These are phyloP conservation scores for Cephalopholis sonnerati DNA, from an alignment of 2,113 vertebrate genomes.

Conservation along the genomic window DNA sequence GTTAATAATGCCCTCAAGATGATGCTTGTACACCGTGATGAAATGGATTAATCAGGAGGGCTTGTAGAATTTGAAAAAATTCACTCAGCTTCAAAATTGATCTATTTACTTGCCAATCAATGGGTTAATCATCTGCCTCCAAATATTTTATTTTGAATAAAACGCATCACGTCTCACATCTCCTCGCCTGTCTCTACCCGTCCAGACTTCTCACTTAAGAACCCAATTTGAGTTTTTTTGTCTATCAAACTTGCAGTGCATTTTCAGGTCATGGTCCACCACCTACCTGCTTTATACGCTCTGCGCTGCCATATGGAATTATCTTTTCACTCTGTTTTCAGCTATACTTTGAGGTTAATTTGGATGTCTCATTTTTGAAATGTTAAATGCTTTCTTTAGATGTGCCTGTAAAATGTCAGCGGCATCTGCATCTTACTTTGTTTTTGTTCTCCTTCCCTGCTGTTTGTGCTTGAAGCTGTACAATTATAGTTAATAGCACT, in stretches of 20 bases:
- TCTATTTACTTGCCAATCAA: background rate
- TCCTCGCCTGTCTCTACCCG: background rate
- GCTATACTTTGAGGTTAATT: slow-evolving; percentile 7
- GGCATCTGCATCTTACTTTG: background rate
- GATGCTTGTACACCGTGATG: background rate
- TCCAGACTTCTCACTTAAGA: background rate
- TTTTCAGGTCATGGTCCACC: background rate
- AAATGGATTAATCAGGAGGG: background rate
- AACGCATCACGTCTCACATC: background rate
- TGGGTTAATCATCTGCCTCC: background rate
- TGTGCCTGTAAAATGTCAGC: slow-evolving; percentile 31
- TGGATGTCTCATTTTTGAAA: slow-evolving; percentile 10
- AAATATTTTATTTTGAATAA: background rate
- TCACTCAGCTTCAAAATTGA: background rate
- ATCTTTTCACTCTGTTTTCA: background rate
- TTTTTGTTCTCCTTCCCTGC: background rate
- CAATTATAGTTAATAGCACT: background rate
- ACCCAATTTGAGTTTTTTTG: background rate
- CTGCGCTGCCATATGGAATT: background rate
- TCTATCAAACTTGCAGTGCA: background rate
- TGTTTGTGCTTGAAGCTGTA: background rate
- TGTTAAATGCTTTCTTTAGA: slow-evolving; percentile 10
- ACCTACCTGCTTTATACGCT: background rate
- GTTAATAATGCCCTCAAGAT: slow-evolving; percentile 28
- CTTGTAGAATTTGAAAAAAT: no score